Percentiles rank a stretch among this genome's conserved stretches.
Evolutionary conservation across 2,888 invertebrate genomes (phyloP).

Genomic region (Callosobruchus maculatus): DNA sequence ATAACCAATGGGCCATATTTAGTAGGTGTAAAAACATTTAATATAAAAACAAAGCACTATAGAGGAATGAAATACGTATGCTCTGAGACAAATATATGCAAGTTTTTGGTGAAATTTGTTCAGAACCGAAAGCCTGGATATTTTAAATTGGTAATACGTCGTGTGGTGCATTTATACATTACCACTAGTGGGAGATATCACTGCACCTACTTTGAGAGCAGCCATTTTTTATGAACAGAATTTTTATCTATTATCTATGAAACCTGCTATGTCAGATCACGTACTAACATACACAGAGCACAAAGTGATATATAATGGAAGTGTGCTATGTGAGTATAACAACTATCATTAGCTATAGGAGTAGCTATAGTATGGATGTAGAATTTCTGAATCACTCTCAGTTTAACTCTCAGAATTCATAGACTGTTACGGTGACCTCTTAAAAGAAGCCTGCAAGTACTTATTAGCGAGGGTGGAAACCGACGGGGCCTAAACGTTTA

Average conservation of each 20-base stretch:
- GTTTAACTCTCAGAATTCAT: conserved; percentile 26
- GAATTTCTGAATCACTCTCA: conserved; percentile 11
- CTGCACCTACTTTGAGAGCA: too few relatives aligned
- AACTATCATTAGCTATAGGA: conserved; percentile 28
- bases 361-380: not conserved
- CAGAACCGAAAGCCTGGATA: too few relatives aligned
- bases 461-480: conserved; percentile 36
- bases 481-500: not conserved
- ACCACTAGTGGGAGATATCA: too few relatives aligned
- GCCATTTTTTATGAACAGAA: not conserved
- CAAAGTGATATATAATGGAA: not conserved
- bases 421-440: conserved; percentile 36
- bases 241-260: not conserved
- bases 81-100: too few relatives aligned
- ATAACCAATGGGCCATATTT: too few relatives aligned
- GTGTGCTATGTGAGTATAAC: conserved; percentile 12
- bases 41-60: too few relatives aligned
- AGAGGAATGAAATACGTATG: too few relatives aligned
- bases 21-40: too few relatives aligned
- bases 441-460: conserved; percentile 38
- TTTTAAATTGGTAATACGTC: too few relatives aligned
- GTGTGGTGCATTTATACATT: too few relatives aligned
- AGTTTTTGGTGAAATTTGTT: too few relatives aligned
- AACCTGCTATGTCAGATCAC: not conserved
- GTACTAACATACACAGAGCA: not conserved